Base-by-base conservation (phyloP, 2,797 vertebrate species). In the Geotrypetes seraphini region DNA sequence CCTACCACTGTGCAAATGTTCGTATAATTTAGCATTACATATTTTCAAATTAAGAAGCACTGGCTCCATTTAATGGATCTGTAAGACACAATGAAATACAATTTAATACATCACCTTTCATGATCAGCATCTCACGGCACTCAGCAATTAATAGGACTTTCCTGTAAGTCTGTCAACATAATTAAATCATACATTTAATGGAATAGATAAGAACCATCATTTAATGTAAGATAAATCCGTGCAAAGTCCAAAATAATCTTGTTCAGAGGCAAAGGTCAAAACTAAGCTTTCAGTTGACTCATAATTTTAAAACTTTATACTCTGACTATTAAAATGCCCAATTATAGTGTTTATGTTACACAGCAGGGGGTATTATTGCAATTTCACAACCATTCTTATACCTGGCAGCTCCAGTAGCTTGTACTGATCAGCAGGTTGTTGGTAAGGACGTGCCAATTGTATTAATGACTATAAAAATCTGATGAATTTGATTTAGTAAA, bases 211-310 rank as follows among this genome's bases (percentile, higher is more conserved):
- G 15, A 7, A 12, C 18, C 16, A 12, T 32, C 37, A 28, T 26
- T 47, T 47, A 29, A 36, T 23, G 12, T 38, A 30, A 37, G 27
- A 52, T 47, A 51, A 59, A 44, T 19, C n/a, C 36, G 15, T 22
- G 32, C 27, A 25, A 53, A 59, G 45, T 57, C 38, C 33, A 22
- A 32, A 50, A 28, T 10, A 1, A n/a, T 19, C 12, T 11, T 17
- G 20, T 41, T 17, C 39, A 41, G 37, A 36, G 10, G 14, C 21
- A 17, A 27, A 55, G 61, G 31, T 47, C 47, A 41, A 39, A 19
- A 14, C 14, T 22, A 44, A 39, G 9, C 3, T 23, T 14, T 37
- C 33, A 24, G 9, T 25, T 35, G 48, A 16, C 30, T 3, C 25
- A 28, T n/a, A n/a, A n/a, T n/a, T n/a, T n/a, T n/a, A n/a, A n/a